A percentile compares a stretch with the other conserved stretches of the same genome.
These are phyloP conservation scores for Brachionus asplanchnoidis DNA, from an alignment of 1,140 invertebrate genomes.

Conservation along the genomic window DNA sequence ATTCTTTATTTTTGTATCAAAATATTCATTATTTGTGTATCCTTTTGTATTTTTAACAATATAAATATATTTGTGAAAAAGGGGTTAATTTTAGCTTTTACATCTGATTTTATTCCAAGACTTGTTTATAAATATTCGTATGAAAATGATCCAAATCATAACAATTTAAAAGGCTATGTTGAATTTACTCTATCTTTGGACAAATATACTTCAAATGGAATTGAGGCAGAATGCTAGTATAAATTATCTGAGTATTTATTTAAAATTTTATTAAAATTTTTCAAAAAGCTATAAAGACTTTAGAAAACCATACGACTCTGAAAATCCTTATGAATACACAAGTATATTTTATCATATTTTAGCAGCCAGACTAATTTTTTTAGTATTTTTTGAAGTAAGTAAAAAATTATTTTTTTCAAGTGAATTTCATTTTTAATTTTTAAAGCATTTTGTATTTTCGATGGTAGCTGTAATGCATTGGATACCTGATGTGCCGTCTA, in stretches of 20 bases:
- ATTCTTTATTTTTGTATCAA: too few species aligned
- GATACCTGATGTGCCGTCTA: constrained; percentile 11
- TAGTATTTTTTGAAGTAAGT: constrained; percentile 81
- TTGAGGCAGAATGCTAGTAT: neutral
- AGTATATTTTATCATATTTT: constrained; percentile 83
- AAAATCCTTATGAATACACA: constrained; percentile 61
- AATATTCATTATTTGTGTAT: too few species aligned
- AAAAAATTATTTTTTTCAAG: neutral
- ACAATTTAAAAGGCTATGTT: constrained; percentile 65
- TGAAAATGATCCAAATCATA: constrained; percentile 43
- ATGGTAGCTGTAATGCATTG: neutral
- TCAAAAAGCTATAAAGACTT: neutral
- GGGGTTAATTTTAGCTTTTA: constrained; percentile 97
- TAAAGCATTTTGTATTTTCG: constrained; percentile 7
- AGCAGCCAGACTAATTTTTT: constrained; percentile 75
- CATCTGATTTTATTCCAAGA: constrained; percentile 90
- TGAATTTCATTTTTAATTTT: neutral
- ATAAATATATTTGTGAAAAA: too few species aligned
- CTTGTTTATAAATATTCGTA: constrained; percentile 68
- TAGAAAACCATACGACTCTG: constrained; percentile 58
- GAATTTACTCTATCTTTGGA: constrained; percentile 64
- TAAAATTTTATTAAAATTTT: neutral
- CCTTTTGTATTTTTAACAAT: neutral
- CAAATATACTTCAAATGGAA: neutral
- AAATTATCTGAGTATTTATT: neutral